Evolutionary conservation across 2,113 vertebrate species (phyloP), one percentile per base, ranked within the genome.

Genomic region (Rhinopomastus cyanomelas): DNA sequence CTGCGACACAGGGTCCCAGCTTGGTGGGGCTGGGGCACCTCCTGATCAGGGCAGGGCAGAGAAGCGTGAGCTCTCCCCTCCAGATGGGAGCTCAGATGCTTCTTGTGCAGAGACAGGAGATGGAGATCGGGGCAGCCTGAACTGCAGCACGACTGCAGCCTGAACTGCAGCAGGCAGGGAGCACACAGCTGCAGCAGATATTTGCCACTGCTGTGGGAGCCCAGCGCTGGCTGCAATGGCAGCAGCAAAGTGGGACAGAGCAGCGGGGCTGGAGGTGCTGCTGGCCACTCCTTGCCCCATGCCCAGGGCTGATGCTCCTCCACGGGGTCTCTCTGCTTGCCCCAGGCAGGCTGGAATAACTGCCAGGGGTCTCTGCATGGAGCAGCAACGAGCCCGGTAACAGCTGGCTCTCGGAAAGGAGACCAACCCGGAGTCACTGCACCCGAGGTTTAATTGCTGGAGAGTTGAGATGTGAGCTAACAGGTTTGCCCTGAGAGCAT

Each of bases 401-500:
- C 14, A 87, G 85, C 84, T 60, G 11, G 73, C 89, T 89, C 88
- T 57, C 30, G 52, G 87, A 77, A 64, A 71, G 85, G 78, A 83
- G 87, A 84, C 79, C 85, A 89, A 94, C 90, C 87, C 37, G 12
- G 90, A 83, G 88, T 48, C 52, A 48, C 87, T 4, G 5, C 88
- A 87, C 92, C 91, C 81, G 93, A 21, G 12, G 85, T 89, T 96
- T 93, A 94, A 95, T 79, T 89, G 92, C 42, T 79, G 92, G 85
- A 51, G 87, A 92, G 94, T 76, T 87, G 85, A 85, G 85, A 80
- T 94, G 90, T 85, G 55, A 69, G 92, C 86, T 93, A 96, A 92
- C 18, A 82, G 76, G 93, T 93, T 89, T 89, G 94, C 87, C 91
- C 88, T 94, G 44, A 23, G 25, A 30, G 72, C 85, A 53, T 77